Evolutionary conservation across 2,113 vertebrate species (phyloP).

Genomic region (Chloropsis hardwickii): DNA sequence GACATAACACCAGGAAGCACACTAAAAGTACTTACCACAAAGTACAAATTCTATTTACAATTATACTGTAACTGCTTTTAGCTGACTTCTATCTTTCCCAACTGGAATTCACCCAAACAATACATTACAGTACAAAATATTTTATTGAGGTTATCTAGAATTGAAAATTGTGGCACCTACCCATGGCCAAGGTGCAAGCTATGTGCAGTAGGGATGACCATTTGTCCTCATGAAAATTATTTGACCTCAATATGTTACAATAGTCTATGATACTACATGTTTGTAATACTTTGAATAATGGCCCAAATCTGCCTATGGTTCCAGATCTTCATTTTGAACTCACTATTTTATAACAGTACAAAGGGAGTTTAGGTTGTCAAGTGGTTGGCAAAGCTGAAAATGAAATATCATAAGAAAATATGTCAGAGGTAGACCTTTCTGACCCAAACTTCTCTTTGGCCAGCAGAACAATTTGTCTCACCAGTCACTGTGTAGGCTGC

Average conservation of each 20-base stretch:
- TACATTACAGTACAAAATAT: neutral
- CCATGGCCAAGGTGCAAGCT: neutral
- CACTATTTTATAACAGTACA: slow-evolving; percentile 63
- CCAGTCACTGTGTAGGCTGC: slow-evolving; percentile 56
- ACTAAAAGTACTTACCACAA: neutral
- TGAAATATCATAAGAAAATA: slow-evolving; percentile 71
- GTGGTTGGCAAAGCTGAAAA: slow-evolving; percentile 67
- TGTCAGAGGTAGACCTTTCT: slow-evolving; percentile 65
- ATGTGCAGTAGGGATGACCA: neutral
- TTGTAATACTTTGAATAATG: slow-evolving; percentile 57
- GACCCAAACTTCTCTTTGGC: slow-evolving; percentile 64
- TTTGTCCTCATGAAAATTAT: slow-evolving; percentile 27
- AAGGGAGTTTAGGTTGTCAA: slow-evolving; percentile 68
- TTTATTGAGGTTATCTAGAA: slow-evolving; percentile 12
- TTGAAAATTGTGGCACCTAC: neutral
- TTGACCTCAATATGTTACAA: slow-evolving; percentile 30
- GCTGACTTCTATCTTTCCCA: slow-evolving; percentile 20
- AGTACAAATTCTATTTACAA: slow-evolving; percentile 15
- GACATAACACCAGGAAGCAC: neutral
- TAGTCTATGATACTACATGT: slow-evolving; percentile 26
- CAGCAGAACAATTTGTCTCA: slow-evolving; percentile 71
- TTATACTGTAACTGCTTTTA: slow-evolving; percentile 33
- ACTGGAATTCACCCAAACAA: slow-evolving; percentile 43
- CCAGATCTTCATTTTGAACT: slow-evolving; percentile 56
- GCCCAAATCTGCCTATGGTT: slow-evolving; percentile 34